Evolutionary conservation across 2,888 invertebrate genomes (phyloP).

Genomic region (Drosophila heteroneura): DNA sequence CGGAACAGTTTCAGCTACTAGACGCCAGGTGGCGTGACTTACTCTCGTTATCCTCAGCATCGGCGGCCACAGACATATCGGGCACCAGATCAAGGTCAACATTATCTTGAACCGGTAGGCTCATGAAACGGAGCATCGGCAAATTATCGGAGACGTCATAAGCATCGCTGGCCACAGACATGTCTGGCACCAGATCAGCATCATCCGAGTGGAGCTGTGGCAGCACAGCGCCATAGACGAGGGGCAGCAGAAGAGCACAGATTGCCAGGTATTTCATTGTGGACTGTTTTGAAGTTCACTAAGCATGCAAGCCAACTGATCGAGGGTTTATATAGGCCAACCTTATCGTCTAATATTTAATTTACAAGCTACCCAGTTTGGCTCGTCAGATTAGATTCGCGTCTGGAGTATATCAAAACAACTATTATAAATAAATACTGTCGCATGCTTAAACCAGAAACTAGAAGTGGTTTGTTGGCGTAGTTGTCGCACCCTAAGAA

Average conservation of each 20-base stretch:
- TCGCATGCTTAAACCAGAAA: constrained; percentile 22
- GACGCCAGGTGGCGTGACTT: background rate
- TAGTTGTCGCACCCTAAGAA: background rate
- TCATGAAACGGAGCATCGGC: constrained; percentile 43
- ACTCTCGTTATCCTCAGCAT: constrained; percentile 44
- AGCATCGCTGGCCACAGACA: constrained; percentile 52
- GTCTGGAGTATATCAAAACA: background rate
- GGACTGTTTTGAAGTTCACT: constrained; percentile 42
- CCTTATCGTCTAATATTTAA: constrained; percentile 51
- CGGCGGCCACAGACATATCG: constrained; percentile 56
- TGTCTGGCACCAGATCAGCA: constrained; percentile 46
- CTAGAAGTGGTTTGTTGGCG: constrained; percentile 3
- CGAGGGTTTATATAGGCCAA: constrained; percentile 42
- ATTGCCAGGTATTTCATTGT: constrained; percentile 65
- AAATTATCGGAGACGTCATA: background rate
- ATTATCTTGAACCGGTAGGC: background rate
- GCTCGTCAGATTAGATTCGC: constrained; percentile 55
- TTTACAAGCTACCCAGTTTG: constrained; percentile 38
- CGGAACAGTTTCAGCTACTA: background rate
- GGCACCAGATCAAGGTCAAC: constrained; percentile 40
- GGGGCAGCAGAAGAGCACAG: constrained; percentile 62
- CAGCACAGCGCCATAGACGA: constrained; percentile 62
- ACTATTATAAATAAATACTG: constrained; percentile 3
- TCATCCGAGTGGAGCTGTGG: constrained; percentile 23
- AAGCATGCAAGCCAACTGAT: constrained; percentile 25